Base-by-base conservation (phyloP, 1,140 invertebrate genomes). In the Polypedilum pembai region DNA sequence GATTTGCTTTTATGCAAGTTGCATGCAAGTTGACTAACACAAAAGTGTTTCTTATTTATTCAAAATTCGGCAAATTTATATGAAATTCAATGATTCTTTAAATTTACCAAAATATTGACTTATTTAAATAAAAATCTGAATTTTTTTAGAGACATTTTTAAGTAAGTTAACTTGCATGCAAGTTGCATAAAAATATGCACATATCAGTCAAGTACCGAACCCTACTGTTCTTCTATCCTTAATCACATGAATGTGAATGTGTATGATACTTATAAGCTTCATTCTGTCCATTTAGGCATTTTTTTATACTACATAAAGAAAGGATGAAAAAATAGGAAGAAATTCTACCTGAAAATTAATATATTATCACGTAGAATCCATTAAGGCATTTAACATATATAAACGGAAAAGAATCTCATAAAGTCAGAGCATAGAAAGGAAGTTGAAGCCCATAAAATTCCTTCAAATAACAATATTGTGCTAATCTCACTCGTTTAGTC, bases 381-480 rank as follows among this genome's bases (percentile, higher is more conserved):
- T 56, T 56, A 56, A 56, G 45, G 45, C 45, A 56, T 56, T 56
- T 56, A 56, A 56, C 45, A 56, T 56, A 56, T 15, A 56, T 56
- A 56, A 56, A 56, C 12, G 12, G 45, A n/a, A 56, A 56, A 56
- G 45, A 56, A 15, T n/a, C 45, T n/a, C 45, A 56, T 56, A 56
- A 56, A 56, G 45, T n/a, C n/a, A 33, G n/a, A 56, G 12, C 45
- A 56, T 33, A 33, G 24, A 33, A n/a, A 56, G 45, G 45, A 56
- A 56, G 45, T 56, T 56, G 45, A 56, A 56, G 45, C 45, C 45
- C 45, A 56, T 56, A 56, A 56, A 56, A 56, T 56, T 56, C 45
- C n/a, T 56, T 56, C n/a, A 56, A 56, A 56, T 56, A 56, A 56
- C n/a, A 56, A 56, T 56, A 56, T 56, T 56, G 45, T 56, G 45